Evolutionary conservation across 2,113 vertebrate genomes (phyloP).

Genomic region (Dascyllus trimaculatus): DNA sequence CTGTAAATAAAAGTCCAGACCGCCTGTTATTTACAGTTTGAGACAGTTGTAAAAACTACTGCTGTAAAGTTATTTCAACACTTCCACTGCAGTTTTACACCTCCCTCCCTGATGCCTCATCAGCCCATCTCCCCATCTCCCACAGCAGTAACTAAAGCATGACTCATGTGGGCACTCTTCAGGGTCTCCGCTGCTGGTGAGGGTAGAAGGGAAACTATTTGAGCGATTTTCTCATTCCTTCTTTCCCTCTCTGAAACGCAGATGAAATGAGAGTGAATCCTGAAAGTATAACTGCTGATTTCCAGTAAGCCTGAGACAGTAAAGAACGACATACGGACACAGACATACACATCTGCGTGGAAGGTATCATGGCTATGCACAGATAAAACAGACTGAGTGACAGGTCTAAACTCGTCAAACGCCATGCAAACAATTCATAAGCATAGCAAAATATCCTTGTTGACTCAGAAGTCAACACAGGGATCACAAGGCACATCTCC

Average conservation of each 20-base stretch:
- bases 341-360: slow-evolving; percentile 5
- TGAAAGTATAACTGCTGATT: slow-evolving; percentile 2
- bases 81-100: slow-evolving; percentile 55
- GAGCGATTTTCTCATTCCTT: slow-evolving; percentile 44
- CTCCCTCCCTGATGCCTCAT: slow-evolving; percentile 62
- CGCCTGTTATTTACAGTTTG: slow-evolving; percentile 33
- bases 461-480: slow-evolving; percentile 20
- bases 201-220: slow-evolving; percentile 62
- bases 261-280: slow-evolving; percentile 25
- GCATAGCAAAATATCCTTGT: slow-evolving; percentile 18
- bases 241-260: slow-evolving; percentile 21
- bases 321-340: slow-evolving; percentile 15
- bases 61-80: slow-evolving; percentile 49
- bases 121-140: slow-evolving; percentile 61
- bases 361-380: neutral
- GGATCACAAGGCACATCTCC: slow-evolving; percentile 4
- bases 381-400: slow-evolving; percentile 30
- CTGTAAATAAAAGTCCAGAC: slow-evolving; percentile 32
- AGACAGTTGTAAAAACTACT: slow-evolving; percentile 29
- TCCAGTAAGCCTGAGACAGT: neutral
- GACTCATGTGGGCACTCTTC: slow-evolving; percentile 72
- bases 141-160: slow-evolving; percentile 67
- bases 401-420: slow-evolving; percentile 35
- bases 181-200: slow-evolving; percentile 63
- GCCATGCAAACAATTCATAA: slow-evolving; percentile 17